Conservation (phyloP, 2,797 vertebrate species). For the Clarias fuscus region DNA sequence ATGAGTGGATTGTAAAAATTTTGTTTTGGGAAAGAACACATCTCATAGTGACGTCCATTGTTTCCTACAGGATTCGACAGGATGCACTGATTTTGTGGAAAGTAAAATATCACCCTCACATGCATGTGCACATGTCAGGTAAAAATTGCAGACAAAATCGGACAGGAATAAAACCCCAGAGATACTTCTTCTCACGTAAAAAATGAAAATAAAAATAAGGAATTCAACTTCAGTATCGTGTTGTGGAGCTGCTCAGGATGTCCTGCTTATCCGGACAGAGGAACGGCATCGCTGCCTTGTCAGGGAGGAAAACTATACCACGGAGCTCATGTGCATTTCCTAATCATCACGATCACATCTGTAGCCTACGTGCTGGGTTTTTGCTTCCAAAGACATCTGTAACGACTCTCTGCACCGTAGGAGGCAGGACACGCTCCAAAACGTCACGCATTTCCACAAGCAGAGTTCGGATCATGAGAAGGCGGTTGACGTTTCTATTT, state of each 20-base stretch:
- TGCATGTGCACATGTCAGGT: not conserved
- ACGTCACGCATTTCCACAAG: not conserved
- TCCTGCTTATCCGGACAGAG: constrained; percentile 9
- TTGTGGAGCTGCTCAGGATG: not conserved
- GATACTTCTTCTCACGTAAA: not conserved
- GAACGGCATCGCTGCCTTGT: constrained; percentile 7
- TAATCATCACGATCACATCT: constrained; percentile 8
- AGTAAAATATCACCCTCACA: not conserved
- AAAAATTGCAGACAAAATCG: not conserved
- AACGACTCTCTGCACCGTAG: constrained; percentile 24
- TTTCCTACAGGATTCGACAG: not conserved
- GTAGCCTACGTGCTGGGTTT: not conserved
- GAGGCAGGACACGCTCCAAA: not conserved
- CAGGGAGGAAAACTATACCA: constrained; percentile 4
- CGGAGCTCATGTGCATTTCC: constrained; percentile 10
- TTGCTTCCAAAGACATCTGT: constrained; percentile 19
- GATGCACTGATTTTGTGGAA: not conserved
- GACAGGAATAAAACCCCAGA: not conserved
- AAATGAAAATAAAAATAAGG: no score
- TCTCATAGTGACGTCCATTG: not conserved
- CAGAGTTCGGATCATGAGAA: not conserved
- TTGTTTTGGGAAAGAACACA: not conserved
- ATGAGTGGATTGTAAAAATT: not conserved
- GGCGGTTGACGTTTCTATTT: constrained; percentile 3
- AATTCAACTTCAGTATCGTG: not conserved